These are phyloP conservation scores for Perithous albicinctus DNA, from an alignment of 2,888 invertebrate species.

Conservation along the genomic window DNA sequence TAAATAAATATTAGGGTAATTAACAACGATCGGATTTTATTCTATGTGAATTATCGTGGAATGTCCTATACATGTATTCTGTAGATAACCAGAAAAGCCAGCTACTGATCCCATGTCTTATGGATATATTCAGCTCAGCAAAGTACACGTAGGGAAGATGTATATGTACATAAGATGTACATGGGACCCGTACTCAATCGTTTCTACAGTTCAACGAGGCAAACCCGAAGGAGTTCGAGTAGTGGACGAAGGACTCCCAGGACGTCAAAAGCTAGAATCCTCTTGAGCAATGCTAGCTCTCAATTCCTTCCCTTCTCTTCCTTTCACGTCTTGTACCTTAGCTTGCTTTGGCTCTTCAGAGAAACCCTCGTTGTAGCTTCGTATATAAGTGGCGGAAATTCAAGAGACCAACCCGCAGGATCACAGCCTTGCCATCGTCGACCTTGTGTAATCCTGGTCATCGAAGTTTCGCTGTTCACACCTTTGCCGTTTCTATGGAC, in stretches of 20 bases:
- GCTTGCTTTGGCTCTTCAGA: slow-evolving; percentile 15
- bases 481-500: slow-evolving; percentile 13
- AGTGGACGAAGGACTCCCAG: slow-evolving; percentile 35
- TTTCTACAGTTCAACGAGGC: not conserved
- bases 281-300: slow-evolving; percentile 47
- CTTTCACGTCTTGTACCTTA: slow-evolving; percentile 7
- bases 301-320: slow-evolving; percentile 17
- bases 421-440: slow-evolving; percentile 23
- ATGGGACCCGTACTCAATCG: not conserved
- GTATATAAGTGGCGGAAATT: slow-evolving; percentile 50
- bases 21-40: no score
- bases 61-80: not conserved
- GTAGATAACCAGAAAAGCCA: not conserved
- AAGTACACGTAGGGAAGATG: not conserved
- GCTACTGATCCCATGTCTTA: not conserved
- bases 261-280: slow-evolving; percentile 49
- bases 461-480: slow-evolving; percentile 45
- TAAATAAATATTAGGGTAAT: no score
- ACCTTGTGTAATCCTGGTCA: slow-evolving; percentile 53
- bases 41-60: no score
- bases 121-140: not conserved
- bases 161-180: slow-evolving; percentile 2
- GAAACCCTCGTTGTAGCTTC: slow-evolving; percentile 31
- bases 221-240: slow-evolving; percentile 21
- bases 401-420: slow-evolving; percentile 50